Base-by-base conservation (phyloP, 2,888 invertebrate genomes). In the Timandra comae region DNA sequence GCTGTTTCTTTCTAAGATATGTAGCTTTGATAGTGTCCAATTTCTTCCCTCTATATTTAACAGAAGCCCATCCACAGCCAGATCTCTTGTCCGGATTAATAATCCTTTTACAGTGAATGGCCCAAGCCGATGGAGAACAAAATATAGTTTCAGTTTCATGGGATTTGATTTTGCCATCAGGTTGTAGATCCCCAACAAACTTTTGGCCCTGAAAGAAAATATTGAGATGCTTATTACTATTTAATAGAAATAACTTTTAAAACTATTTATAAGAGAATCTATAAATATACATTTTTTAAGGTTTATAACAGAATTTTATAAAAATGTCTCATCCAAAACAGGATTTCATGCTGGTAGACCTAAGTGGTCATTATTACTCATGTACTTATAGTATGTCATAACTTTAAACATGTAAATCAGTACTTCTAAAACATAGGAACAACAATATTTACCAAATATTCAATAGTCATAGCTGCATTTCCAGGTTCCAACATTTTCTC, bases 1-100 rank as follows among this genome's bases (percentile, higher is more conserved):
- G 49, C 27, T 88, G 88, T 55, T 89, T 89, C 58, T 91, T 93
- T 34, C 93, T 88, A 49, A 94, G 90, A 90, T 95, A 96, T 34
- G 91, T 89, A 45, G 93, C 93, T 76, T 96, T 96, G 62, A 94
- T 96, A 3, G 93, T 91, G 68, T 96, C 96, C 59, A 97, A 75
- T 72, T 96, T 96, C 61, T 92, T 93, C 1, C 95, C 95, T 64
- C 90, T 91, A 60, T 96, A 96, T 60, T 94, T 92, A 20, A 95
- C 95, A 2, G 95, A 95, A 2, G 95, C 95, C 96, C 97, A 96
- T 1, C 96, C 96, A 80, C 96, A 96, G 1, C 96, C 96, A 22
- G 95, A 95, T 59, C 95, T 93, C 71, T 96, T 96, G 43, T 94
- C 93, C 0, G 96, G 96, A 74, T 96, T 96, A 30, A 96, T 94